Conservation (phyloP, 2,113 vertebrate genomes). For the Semnornis frantzii region DNA sequence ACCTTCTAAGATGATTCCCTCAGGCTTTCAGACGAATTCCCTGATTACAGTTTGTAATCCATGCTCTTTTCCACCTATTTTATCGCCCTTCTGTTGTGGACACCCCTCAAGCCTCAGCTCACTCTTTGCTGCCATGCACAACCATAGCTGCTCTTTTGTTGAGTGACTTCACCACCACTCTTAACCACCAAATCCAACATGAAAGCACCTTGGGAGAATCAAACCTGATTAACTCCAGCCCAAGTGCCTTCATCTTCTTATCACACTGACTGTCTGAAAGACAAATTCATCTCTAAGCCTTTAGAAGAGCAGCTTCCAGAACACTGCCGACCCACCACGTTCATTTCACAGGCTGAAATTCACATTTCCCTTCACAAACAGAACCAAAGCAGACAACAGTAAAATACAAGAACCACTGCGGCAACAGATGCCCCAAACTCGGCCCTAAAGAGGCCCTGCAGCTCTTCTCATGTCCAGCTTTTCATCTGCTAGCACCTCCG, state of each 20-base stretch:
- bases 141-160: no score
- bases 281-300: background rate
- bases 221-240: background rate
- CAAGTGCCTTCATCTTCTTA: background rate
- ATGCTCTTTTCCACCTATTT: background rate
- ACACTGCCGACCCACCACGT: background rate
- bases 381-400: background rate
- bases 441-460: background rate
- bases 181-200: background rate
- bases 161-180: background rate
- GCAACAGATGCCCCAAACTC: background rate
- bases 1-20: background rate
- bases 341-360: background rate
- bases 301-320: background rate
- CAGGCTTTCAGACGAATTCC: background rate
- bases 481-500: background rate
- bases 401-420: background rate
- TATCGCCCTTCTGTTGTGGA: background rate
- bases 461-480: background rate
- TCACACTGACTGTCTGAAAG: rapidly evolving
- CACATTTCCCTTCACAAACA: background rate
- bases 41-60: background rate
- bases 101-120: background rate
- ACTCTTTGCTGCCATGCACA: background rate
- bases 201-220: background rate